phyloP scores from a whole-genome alignment of 2,888 invertebrate species.

The Athetis lepigone region DNA sequence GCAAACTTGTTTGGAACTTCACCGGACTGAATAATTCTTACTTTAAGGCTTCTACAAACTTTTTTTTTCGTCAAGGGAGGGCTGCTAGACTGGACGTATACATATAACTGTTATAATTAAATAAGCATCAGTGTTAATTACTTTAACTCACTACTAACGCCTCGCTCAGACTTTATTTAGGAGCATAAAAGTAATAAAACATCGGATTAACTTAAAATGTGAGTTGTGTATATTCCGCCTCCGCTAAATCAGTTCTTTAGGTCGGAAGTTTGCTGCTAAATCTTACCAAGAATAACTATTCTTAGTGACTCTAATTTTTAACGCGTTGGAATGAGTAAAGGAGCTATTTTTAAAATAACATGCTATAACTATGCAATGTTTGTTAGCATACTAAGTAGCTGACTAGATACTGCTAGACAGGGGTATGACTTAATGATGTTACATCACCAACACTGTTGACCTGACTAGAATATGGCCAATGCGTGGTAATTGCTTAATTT shows the following conservation, averaged over 20 bases:
- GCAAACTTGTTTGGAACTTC: slow-evolving; percentile 86
- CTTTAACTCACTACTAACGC: slow-evolving; percentile 27
- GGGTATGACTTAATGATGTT: neutral
- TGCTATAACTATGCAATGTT: too few relatives aligned
- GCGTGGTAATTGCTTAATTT: slow-evolving; percentile 19
- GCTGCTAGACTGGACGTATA: slow-evolving; percentile 58
- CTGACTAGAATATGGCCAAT: slow-evolving; percentile 11
- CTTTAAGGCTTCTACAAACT: slow-evolving; percentile 74
- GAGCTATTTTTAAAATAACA: neutral
- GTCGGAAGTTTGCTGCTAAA: slow-evolving; percentile 22
- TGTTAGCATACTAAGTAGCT: neutral
- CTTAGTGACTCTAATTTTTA: slow-evolving; percentile 11
- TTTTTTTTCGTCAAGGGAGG: slow-evolving; percentile 60
- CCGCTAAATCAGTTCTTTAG: slow-evolving; percentile 25
- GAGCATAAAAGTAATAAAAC: slow-evolving; percentile 1
- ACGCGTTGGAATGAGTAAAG: neutral
- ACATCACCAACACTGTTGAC: neutral
- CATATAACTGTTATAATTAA: slow-evolving; percentile 32
- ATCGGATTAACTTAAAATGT: slow-evolving; percentile 3
- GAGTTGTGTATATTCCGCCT: neutral
- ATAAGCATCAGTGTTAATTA: slow-evolving; percentile 28
- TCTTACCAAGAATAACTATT: slow-evolving; percentile 19
- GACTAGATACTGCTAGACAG: neutral
- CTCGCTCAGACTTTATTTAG: slow-evolving; percentile 9
- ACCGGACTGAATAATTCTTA: slow-evolving; percentile 84